Evolutionary conservation across 2,888 invertebrate species (phyloP), one percentile per base, ranked within the genome.

Genomic region (Helleia helle): DNA sequence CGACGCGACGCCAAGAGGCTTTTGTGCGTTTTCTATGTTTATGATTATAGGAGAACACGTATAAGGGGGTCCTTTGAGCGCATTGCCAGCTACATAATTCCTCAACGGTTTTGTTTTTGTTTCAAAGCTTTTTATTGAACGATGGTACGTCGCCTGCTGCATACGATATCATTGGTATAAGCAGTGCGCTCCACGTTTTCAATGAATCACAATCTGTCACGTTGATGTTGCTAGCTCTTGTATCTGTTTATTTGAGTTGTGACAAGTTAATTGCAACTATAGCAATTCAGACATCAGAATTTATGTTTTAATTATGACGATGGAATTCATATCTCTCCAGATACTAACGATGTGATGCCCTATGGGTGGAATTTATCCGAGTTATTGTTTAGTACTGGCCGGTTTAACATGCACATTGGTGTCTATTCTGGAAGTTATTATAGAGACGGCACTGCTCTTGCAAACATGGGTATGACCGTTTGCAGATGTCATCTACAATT

Each of bases 21-120:
- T 81, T 84, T 80, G 81, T 83, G 79, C 81, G 77, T 83, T 84
- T 79, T 76, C 79, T 76, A 79, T 81, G 80, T 80, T 76, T 79
- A 83, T 83, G 81, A 76, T 77, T 81, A 80, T 80, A 83, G 77
- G 63, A 71, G 70, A 71, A 70, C 80, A 76, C 77, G 83, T 77
- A 76, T 75, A 71, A 71, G 76, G 74, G 38, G 77, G 70, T 70
- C 74, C 76, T 80, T 79, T 79, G 75, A 79, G 65, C 68, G 71
- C 67, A 69, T 71, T 68, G 73, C 71, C 68, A 54, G 63, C 55
- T 57, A 54, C 56, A 58, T 58, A 72, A 72, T 74, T 74, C 67
- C 62, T 66, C 67, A 62, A 62, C 59, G 58, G 57, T 67, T 65
- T 71, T 71, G 64, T 70, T 76, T 72, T 68, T 74, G 71, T 74